Conservation (phyloP, 1,140 invertebrate species). For the Papilio helenus region DNA sequence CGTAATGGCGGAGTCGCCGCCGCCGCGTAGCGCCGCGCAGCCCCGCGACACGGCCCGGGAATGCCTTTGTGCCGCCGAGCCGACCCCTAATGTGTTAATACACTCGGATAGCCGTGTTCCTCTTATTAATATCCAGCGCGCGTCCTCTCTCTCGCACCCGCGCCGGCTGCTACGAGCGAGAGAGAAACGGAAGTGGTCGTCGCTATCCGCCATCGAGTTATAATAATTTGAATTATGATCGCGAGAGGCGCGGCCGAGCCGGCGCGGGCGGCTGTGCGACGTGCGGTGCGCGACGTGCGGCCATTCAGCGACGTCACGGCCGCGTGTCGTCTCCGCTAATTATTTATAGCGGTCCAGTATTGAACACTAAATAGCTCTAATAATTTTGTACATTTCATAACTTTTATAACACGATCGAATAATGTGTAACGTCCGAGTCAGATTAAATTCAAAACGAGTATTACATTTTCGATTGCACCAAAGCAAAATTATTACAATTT, state of each 20-base stretch:
- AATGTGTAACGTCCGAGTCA: background rate
- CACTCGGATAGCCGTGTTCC: constrained; percentile 73
- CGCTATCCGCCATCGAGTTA: constrained; percentile 37
- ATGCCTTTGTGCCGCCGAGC: constrained; percentile 75
- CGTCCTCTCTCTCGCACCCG: constrained; percentile 53
- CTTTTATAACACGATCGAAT: background rate
- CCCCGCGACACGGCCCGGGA: constrained; percentile 64
- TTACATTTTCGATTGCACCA: background rate
- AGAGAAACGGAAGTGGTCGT: constrained; percentile 40
- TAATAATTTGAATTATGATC: constrained; percentile 55
- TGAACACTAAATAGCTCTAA: background rate
- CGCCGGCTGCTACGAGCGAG: constrained; percentile 19
- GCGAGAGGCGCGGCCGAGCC: constrained; percentile 41
- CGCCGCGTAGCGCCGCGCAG: background rate
- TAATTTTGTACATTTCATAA: background rate
- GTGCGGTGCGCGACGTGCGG: background rate
- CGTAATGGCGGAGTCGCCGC: background rate
- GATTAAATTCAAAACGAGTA: background rate
- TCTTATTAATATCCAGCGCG: constrained; percentile 71
- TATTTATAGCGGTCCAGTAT: background rate
- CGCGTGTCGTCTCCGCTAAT: background rate
- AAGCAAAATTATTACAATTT: background rate
- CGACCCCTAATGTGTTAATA: constrained; percentile 79
- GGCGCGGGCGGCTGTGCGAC: background rate
- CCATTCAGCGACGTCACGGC: background rate